These are phyloP conservation scores for Radopholus similis DNA, from an alignment of 1,140 invertebrate species.

Conservation along the genomic window DNA sequence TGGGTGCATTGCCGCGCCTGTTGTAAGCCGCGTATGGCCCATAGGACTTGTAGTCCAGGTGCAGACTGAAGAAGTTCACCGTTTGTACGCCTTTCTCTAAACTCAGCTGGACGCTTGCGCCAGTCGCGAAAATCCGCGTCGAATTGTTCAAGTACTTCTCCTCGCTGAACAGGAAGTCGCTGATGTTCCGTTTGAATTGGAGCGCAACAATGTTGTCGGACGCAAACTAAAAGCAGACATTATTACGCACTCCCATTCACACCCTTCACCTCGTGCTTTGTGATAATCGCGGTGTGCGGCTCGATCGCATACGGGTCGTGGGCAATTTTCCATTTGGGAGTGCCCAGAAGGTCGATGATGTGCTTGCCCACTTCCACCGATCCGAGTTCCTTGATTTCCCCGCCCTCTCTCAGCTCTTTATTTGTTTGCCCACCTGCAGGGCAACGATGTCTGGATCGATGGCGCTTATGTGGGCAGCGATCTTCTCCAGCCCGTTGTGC, in stretches of 20 bases:
- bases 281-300: slow-evolving; percentile 28
- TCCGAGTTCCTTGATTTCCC: slow-evolving; percentile 13
- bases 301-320: slow-evolving; percentile 3
- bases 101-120: slow-evolving; percentile 15
- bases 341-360: slow-evolving; percentile 3
- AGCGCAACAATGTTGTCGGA: neutral
- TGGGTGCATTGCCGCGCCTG: too few species aligned
- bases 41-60: slow-evolving; percentile 31
- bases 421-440: slow-evolving; percentile 15
- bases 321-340: neutral
- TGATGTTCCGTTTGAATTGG: neutral
- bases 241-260: too few species aligned
- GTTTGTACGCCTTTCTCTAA: neutral
- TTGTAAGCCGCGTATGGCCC: slow-evolving; percentile 38
- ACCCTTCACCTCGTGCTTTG: slow-evolving; percentile 12
- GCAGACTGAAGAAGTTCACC: slow-evolving; percentile 30
- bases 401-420: neutral
- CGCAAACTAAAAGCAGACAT: neutral
- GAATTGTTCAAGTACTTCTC: neutral
- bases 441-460: slow-evolving; percentile 35
- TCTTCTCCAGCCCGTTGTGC: slow-evolving; percentile 32
- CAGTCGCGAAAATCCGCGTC: slow-evolving; percentile 8
- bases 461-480: slow-evolving; percentile 25
- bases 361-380: slow-evolving; percentile 6
- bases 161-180: neutral